A percentile compares a stretch with the other conserved stretches of the same genome.
phyloP scores from a whole-genome alignment of 2,113 vertebrate genomes.

The Echinops telfairi region DNA sequence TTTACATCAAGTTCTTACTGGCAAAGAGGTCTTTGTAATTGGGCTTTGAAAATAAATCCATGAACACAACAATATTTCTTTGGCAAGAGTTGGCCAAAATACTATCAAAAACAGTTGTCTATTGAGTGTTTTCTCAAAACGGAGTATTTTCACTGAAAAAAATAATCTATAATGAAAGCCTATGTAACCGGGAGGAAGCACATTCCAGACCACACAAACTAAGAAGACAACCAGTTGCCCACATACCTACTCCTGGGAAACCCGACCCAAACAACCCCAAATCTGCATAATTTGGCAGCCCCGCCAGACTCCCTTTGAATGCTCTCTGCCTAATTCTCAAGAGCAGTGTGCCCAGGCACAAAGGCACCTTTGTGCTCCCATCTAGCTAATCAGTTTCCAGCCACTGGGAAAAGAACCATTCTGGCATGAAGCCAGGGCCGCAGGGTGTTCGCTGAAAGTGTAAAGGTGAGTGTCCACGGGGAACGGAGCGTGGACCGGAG shows the following conservation, averaged over 20 bases:
- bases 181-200: constrained; percentile 14
- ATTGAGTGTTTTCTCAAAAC: constrained; percentile 32
- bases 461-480: constrained; percentile 76
- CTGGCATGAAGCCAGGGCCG: constrained; percentile 82
- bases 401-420: constrained; percentile 83
- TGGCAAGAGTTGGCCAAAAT: constrained; percentile 50
- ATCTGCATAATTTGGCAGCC: constrained; percentile 74
- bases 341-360: constrained; percentile 81
- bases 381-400: constrained; percentile 89
- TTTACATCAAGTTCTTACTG: neutral
- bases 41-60: constrained; percentile 57
- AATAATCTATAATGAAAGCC: constrained; percentile 38
- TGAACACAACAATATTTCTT: neutral
- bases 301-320: constrained; percentile 80
- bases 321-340: constrained; percentile 82
- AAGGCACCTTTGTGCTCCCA: constrained; percentile 88
- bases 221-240: constrained; percentile 59
- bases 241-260: constrained; percentile 55
- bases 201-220: constrained; percentile 63
- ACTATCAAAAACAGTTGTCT: neutral
- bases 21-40: constrained; percentile 20
- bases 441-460: constrained; percentile 84
- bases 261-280: constrained; percentile 62
- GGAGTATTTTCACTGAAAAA: constrained; percentile 15
- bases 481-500: constrained; percentile 17